These are phyloP conservation scores for Aphodius granarius DNA, from an alignment of 2,888 invertebrate species.

Conservation along the genomic window DNA sequence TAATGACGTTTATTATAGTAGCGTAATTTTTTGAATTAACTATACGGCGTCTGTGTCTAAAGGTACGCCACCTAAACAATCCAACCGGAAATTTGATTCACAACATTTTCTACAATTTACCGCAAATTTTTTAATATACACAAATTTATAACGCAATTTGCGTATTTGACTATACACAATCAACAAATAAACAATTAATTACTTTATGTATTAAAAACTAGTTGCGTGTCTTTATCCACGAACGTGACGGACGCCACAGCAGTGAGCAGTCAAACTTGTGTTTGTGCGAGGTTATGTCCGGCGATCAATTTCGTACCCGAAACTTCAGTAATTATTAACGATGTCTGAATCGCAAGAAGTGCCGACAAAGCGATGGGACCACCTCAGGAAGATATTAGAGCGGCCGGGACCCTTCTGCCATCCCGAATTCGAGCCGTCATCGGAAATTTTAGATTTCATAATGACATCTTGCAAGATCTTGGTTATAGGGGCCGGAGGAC, in stretches of 20 bases:
- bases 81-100: background rate
- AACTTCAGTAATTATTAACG: constrained; percentile 9
- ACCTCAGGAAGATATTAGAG: constrained; percentile 83
- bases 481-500: constrained; percentile 93
- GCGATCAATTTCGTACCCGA: background rate
- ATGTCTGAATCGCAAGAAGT: constrained; percentile 45
- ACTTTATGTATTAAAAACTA: background rate
- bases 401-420: constrained; percentile 92
- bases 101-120: background rate
- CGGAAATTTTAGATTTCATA: constrained; percentile 82
- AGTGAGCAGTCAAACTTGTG: background rate
- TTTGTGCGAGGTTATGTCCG: constrained; percentile 16
- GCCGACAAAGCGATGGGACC: constrained; percentile 72
- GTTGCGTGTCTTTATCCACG: constrained; percentile 2
- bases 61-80: background rate
- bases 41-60: constrained; percentile 4
- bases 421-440: constrained; percentile 86
- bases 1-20: constrained; percentile 23
- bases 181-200: too few species aligned
- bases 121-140: background rate
- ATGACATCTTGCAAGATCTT: constrained; percentile 85
- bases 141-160: background rate
- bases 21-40: constrained; percentile 19
- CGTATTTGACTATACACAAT: background rate
- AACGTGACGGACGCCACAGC: too few species aligned